Conservation (phyloP, 1,140 invertebrate genomes). For the Calephelis nemesis region DNA sequence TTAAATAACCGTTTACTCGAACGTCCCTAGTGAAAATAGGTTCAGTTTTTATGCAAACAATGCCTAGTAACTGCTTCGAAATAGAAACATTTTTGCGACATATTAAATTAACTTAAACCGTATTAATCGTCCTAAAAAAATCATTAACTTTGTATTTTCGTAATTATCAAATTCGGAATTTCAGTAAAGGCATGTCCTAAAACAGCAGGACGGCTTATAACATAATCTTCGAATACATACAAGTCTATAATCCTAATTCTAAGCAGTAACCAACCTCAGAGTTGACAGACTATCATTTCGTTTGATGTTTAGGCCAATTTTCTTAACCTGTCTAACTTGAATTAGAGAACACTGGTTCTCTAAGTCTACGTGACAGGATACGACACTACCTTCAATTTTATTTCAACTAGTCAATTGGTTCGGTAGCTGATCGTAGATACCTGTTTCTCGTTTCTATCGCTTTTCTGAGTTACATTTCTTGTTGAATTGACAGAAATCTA, state of each 20-base stretch:
- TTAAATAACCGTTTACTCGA: background rate
- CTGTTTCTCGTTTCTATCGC: no score
- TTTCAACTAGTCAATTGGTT: no score
- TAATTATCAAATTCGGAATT: conserved; percentile 22
- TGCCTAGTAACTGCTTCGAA: background rate
- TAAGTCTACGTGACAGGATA: no score
- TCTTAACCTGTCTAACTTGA: no score
- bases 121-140: background rate
- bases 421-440: no score
- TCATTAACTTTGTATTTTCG: background rate
- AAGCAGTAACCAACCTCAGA: no score
- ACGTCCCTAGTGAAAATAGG: background rate
- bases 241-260: background rate
- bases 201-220: conserved; percentile 2
- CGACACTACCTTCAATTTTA: no score
- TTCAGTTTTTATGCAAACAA: background rate
- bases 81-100: background rate
- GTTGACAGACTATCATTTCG: no score
- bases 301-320: no score
- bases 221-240: conserved; percentile 24
- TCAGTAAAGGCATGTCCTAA: conserved; percentile 25
- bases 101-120: background rate
- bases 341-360: no score
- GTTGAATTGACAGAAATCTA: no score
- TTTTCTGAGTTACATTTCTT: no score